phyloP scores from a whole-genome alignment of 2,113 vertebrate species.

The Upupa epops region DNA sequence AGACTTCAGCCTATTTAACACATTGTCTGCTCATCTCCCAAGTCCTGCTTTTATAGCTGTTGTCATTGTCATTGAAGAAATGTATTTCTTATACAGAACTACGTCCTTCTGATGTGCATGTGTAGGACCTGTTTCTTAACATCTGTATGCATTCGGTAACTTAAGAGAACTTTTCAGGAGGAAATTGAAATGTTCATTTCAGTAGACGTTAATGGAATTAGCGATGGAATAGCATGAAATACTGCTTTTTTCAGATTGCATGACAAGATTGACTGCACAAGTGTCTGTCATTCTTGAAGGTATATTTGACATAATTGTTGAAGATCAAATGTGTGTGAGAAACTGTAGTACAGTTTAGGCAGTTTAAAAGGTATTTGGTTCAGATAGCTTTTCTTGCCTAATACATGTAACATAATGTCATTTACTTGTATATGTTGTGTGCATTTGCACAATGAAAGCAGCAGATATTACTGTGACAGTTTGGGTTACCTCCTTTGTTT shows the following conservation, averaged over 20 bases:
- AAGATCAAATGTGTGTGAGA: background rate
- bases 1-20: background rate
- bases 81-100: background rate
- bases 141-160: background rate
- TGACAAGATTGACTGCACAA: background rate
- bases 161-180: background rate
- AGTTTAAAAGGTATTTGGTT: slow-evolving; percentile 19
- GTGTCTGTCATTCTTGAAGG: background rate
- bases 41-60: background rate
- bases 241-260: background rate
- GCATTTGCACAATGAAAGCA: background rate
- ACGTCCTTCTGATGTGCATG: background rate
- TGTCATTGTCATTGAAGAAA: background rate
- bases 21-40: background rate
- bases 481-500: background rate
- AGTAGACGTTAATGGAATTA: background rate
- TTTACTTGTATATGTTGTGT: background rate
- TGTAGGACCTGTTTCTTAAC: background rate
- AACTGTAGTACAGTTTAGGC: background rate
- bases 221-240: background rate
- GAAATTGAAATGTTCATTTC: background rate
- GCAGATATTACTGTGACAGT: background rate
- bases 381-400: slow-evolving; percentile 4
- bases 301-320: background rate
- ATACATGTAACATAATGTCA: background rate